Percentiles rank a stretch among this genome's conserved stretches.
Conservation (phyloP, 1,140 invertebrate species). For the Pinna nobilis region DNA sequence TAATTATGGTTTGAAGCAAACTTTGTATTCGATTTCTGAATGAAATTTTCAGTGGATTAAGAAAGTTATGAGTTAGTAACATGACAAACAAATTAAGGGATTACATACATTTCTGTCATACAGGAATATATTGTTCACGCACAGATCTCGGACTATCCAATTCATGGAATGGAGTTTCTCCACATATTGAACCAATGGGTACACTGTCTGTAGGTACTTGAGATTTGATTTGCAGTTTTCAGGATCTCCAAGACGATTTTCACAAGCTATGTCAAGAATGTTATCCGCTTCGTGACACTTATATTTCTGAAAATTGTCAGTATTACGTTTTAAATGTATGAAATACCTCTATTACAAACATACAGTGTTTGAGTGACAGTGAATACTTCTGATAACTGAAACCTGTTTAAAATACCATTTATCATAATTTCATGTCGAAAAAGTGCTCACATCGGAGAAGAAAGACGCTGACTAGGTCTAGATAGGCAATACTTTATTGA, state of each 20-base stretch:
- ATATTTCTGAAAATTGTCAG: not conserved
- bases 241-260: conserved; percentile 13
- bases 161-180: conserved; percentile 5
- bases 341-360: not conserved
- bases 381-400: too few relatives aligned
- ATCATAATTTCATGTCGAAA: too few relatives aligned
- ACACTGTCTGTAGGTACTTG: not conserved
- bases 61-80: too few relatives aligned
- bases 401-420: too few relatives aligned
- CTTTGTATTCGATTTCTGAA: too few relatives aligned
- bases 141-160: conserved; percentile 32
- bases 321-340: not conserved
- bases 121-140: conserved; percentile 4
- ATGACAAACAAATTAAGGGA: too few relatives aligned
- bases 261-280: conserved; percentile 2
- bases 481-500: too few relatives aligned
- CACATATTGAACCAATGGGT: conserved; percentile 8
- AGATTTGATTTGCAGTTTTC: not conserved
- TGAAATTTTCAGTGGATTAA: too few relatives aligned
- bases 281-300: not conserved
- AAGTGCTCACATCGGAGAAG: too few relatives aligned
- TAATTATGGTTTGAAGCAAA: too few relatives aligned
- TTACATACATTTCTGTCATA: not conserved
- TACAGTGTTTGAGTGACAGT: too few relatives aligned
- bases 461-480: too few relatives aligned